Conservation (phyloP, 2,888 invertebrate genomes). For the Ichneumoninae sp. region DNA sequence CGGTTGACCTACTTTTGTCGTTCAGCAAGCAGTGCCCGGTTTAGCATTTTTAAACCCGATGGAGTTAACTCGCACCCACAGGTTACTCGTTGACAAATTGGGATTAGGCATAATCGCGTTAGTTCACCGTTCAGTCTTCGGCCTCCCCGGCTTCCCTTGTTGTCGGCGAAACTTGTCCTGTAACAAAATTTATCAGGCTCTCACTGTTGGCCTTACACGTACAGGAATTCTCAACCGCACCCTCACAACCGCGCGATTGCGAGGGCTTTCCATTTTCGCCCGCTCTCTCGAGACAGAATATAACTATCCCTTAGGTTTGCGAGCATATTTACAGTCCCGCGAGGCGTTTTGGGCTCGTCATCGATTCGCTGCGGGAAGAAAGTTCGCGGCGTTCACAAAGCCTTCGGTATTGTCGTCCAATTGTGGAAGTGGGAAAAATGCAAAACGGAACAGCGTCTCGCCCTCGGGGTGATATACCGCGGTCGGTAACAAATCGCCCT, state of each 20-base stretch:
- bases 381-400: constrained; percentile 21
- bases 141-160: constrained; percentile 26
- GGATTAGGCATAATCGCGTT: constrained; percentile 75
- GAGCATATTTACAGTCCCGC: constrained; percentile 37
- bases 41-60: constrained; percentile 44
- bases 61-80: constrained; percentile 67
- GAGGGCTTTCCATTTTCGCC: constrained; percentile 25
- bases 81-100: constrained; percentile 76
- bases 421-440: not conserved
- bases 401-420: no score
- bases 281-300: not conserved
- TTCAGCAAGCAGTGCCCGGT: constrained; percentile 32
- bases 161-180: constrained; percentile 71
- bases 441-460: not conserved
- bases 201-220: constrained; percentile 1
- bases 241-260: constrained; percentile 36
- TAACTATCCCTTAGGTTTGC: constrained; percentile 42
- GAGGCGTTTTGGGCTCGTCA: constrained; percentile 17
- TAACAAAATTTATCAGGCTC: constrained; percentile 71
- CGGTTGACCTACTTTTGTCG: constrained; percentile 51
- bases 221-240: constrained; percentile 11
- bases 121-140: constrained; percentile 68
- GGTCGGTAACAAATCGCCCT: not conserved
- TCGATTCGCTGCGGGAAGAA: constrained; percentile 46
- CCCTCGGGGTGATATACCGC: not conserved